Evolutionary conservation across 2,797 vertebrate species (phyloP), one percentile per base, ranked within the genome.

Genomic region (Chromobotia macracanthus): DNA sequence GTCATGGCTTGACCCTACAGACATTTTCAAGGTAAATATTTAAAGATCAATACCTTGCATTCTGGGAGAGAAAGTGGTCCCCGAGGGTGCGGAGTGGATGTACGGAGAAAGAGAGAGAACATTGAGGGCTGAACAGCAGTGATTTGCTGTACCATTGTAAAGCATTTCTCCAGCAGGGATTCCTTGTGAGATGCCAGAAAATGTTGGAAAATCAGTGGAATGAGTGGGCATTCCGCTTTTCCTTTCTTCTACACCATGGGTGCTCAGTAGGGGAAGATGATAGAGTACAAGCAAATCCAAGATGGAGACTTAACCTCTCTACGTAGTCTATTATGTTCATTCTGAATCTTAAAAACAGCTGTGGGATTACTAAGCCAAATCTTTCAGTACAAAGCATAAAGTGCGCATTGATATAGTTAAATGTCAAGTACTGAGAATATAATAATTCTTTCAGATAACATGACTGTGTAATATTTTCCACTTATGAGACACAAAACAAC

Each of bases 1-100:
- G 19, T 55, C 64, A 81, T 76, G 68, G 68, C 74, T 73, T 64
- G 68, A 77, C 80, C 74, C 44, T 21, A 70, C 35, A 13, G 56
- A 82, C 31, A 1, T 78, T 67, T 55, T 75, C 53, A 46, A 69
- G 71, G 73, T 83, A 83, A 80, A 84, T 82, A 78, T 86, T 84
- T 83, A 70, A 86, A 82, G 78, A 80, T 83, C n/a, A 10, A 63
- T 51, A 19, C 50, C 56, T 65, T 23, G 69, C 16, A 25, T 53
- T 25, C 19, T 65, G 25, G 61, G 25, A 38, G 67, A 58, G 67
- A 72, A 73, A 71, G 38, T 8, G 28, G 21, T 71, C 21, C 35
- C 68, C 9, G 21, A 21, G 56, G 63, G 3, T 58, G 38, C 1
- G 55, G 46, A 80, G 8, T 21, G 10, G 28, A 77, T 61, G 21